Conservation (phyloP, 2,113 vertebrate genomes). For the Archocentrus centrarchus region DNA sequence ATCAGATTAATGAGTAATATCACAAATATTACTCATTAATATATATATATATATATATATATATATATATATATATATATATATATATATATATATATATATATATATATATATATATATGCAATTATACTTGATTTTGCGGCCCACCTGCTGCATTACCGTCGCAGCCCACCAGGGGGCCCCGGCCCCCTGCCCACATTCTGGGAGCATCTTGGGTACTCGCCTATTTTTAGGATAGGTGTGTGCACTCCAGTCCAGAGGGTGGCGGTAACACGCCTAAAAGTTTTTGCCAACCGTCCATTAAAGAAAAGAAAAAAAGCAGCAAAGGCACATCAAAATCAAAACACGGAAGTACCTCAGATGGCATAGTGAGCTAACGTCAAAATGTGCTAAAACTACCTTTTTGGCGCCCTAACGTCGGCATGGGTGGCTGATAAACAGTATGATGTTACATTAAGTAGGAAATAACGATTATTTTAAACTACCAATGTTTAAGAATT, state of each 20-base stretch:
- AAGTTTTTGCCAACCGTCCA: not conserved
- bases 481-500: conserved; percentile 75
- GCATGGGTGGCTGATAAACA: not conserved
- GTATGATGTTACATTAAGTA: not conserved
- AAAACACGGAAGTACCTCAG: conserved; percentile 56
- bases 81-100: no score
- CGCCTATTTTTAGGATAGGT: not conserved
- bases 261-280: not conserved
- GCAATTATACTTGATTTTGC: no score
- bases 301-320: not conserved
- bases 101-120: no score
- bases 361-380: not conserved
- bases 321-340: conserved; percentile 8
- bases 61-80: no score
- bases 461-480: not conserved
- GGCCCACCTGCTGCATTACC: no score
- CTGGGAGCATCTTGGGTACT: no score
- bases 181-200: no score
- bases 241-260: not conserved
- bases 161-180: no score
- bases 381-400: not conserved
- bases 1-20: no score
- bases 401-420: not conserved
- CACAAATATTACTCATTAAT: no score
- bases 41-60: no score